Evolutionary conservation across 2,797 vertebrate genomes (phyloP).

Genomic region (Poecilia wingei): DNA sequence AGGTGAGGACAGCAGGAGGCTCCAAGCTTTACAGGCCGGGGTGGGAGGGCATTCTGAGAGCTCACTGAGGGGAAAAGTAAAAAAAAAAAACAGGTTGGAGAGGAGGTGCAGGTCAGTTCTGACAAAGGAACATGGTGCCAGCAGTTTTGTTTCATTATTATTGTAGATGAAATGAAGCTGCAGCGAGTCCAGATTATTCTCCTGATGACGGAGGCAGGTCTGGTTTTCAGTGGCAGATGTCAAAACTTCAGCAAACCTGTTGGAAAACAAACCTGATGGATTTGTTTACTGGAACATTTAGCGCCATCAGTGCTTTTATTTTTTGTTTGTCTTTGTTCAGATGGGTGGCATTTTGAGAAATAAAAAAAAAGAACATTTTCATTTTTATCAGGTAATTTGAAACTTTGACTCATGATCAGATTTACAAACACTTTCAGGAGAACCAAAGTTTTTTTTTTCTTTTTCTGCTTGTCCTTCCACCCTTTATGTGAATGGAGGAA

Average conservation of each 20-base stretch:
- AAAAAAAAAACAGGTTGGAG: background rate
- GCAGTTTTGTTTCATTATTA: background rate
- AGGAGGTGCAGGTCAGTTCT: background rate
- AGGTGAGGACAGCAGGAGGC: background rate
- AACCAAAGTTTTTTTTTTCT: background rate
- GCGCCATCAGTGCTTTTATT: background rate
- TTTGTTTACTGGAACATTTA: background rate
- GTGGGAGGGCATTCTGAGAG: background rate
- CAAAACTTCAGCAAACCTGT: background rate
- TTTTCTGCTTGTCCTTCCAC: conserved; percentile 20
- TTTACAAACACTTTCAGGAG: background rate
- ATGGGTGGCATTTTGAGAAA: background rate
- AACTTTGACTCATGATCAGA: background rate
- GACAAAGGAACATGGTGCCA: background rate
- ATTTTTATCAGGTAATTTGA: background rate
- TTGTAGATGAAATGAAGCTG: background rate
- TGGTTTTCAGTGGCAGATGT: background rate
- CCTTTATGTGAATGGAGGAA: conserved; percentile 34
- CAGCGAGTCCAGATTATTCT: background rate
- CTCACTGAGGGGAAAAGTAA: background rate
- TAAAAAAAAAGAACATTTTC: background rate
- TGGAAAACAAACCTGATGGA: background rate
- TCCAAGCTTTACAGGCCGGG: conserved; percentile 3
- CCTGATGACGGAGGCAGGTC: background rate
- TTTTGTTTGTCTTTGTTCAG: background rate